phyloP scores from a whole-genome alignment of 2,797 vertebrate genomes.

The Malacoraja senta region DNA sequence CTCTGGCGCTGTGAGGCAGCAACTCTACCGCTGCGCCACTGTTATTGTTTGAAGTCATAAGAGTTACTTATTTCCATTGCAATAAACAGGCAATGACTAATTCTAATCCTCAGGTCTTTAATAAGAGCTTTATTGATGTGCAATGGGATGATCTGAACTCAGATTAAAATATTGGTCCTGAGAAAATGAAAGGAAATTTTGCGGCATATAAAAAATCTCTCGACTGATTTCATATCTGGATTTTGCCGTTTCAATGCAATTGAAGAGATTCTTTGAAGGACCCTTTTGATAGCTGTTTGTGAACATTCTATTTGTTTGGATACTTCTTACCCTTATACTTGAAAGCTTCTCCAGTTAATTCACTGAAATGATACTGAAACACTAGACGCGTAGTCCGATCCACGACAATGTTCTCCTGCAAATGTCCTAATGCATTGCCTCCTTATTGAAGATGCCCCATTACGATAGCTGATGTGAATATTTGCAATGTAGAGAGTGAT shows the following conservation, averaged over 20 bases:
- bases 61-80: too few relatives aligned
- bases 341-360: conserved; percentile 24
- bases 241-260: not conserved
- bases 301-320: conserved; percentile 6
- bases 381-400: not conserved
- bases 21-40: too few relatives aligned
- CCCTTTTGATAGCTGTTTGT: conserved; percentile 4
- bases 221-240: not conserved
- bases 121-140: not conserved
- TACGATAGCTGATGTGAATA: not conserved
- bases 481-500: not conserved
- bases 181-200: not conserved
- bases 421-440: not conserved
- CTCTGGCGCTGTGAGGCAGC: too few relatives aligned
- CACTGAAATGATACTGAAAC: not conserved
- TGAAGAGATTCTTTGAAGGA: not conserved
- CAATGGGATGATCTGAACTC: not conserved
- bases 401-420: not conserved
- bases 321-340: not conserved
- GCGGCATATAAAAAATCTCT: not conserved
- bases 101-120: not conserved
- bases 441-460: not conserved
- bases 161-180: not conserved
- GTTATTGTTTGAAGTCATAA: too few relatives aligned
- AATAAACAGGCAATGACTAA: not conserved